phyloP scores from a whole-genome alignment of 37 sponge, comb jelly and placozoan genomes.

The Axinella damicornis region DNA sequence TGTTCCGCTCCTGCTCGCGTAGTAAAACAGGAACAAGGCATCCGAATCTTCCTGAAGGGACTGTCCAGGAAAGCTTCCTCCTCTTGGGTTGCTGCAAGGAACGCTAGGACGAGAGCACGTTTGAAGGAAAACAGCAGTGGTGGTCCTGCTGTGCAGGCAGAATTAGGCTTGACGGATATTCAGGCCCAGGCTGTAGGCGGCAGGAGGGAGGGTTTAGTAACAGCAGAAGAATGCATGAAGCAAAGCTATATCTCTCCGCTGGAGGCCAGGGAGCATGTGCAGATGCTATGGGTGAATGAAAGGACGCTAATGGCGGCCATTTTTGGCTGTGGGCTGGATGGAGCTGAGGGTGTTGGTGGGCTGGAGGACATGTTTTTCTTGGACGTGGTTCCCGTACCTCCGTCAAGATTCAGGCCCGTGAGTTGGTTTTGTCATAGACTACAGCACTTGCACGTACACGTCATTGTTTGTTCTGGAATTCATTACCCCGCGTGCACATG shows the following conservation, averaged over 20 bases:
- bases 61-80: conserved; percentile 64
- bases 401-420: conserved; percentile 93
- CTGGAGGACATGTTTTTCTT: conserved; percentile 84
- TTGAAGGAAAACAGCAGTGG: conserved; percentile 12
- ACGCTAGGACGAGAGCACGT: conserved; percentile 14
- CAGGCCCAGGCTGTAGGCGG: background rate
- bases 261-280: conserved; percentile 78
- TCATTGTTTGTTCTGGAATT: background rate
- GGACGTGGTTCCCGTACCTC: conserved; percentile 85
- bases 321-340: conserved; percentile 46
- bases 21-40: conserved; percentile 68
- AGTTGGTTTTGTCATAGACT: conserved; percentile 40
- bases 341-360: background rate
- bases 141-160: background rate
- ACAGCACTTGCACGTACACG: background rate
- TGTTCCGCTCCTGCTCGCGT: conserved; percentile 83
- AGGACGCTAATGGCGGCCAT: conserved; percentile 45
- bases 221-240: conserved; percentile 17
- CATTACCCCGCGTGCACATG: too few relatives aligned
- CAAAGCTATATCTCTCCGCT: conserved; percentile 71
- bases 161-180: background rate
- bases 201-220: background rate
- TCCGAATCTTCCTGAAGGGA: conserved; percentile 70
- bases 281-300: conserved; percentile 70
- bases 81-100: conserved; percentile 41